These are phyloP conservation scores for Rhopilema esculentum DNA, from an alignment of 30 jellyfish, hydroid and myxozoan genomes.

Conservation along the genomic window DNA sequence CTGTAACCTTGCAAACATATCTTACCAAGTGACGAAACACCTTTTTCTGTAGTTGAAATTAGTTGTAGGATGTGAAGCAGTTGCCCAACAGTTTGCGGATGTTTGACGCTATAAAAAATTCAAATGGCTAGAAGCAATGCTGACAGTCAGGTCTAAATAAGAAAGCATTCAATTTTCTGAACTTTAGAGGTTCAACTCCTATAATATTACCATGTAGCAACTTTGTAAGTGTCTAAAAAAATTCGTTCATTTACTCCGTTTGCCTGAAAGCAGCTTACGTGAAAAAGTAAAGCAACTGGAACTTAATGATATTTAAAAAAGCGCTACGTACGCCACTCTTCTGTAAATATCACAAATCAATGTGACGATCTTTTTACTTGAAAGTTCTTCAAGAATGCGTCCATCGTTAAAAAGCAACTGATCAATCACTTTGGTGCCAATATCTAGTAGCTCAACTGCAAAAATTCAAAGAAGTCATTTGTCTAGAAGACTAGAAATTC, in stretches of 20 bases:
- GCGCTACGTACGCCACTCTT: conserved; percentile 64
- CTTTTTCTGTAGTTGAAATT: conserved; percentile 62
- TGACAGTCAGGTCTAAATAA: too few relatives aligned
- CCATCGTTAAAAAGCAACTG: conserved; percentile 54
- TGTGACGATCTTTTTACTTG: conserved; percentile 40
- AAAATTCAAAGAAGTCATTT: background rate
- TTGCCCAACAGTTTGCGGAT: conserved; percentile 51
- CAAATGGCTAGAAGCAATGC: background rate
- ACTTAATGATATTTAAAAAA: background rate
- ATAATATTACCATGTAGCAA: too few relatives aligned
- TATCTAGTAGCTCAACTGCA: conserved; percentile 60
- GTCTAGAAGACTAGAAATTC: background rate
- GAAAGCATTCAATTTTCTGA: too few relatives aligned
- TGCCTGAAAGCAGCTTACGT: too few relatives aligned
- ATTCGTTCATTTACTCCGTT: too few relatives aligned
- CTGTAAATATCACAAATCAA: conserved; percentile 64
- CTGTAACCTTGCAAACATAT: too few relatives aligned
- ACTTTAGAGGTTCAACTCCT: too few relatives aligned
- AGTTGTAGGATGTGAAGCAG: conserved; percentile 61
- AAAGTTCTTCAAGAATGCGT: conserved; percentile 19
- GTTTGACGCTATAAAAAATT: conserved; percentile 22
- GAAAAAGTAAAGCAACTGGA: too few relatives aligned
- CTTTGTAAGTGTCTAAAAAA: too few relatives aligned
- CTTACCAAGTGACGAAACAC: conserved; percentile 69
- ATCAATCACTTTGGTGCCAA: conserved; percentile 56